Evolutionary conservation across 1,140 invertebrate genomes (phyloP).

Genomic region (Lethrus apterus): DNA sequence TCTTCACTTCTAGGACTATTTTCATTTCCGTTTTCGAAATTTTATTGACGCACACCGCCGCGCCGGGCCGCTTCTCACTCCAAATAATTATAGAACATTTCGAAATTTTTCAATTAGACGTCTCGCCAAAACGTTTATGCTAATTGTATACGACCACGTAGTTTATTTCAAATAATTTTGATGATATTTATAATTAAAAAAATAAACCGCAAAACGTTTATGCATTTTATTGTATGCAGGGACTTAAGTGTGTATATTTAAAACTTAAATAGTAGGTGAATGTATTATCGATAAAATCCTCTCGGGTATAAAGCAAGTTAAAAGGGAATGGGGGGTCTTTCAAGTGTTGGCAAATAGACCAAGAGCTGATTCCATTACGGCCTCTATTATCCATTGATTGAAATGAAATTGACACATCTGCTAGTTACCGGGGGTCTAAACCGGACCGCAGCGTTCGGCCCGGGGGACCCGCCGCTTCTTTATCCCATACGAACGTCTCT

Average conservation of each 20-base stretch:
- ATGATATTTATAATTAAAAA: background rate
- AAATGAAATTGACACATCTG: slow-evolving; percentile 44
- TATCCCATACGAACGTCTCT: slow-evolving; percentile 5
- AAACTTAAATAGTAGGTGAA: slow-evolving; percentile 4
- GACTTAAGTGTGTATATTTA: no score
- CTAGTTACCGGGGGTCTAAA: slow-evolving; percentile 32
- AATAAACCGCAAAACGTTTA: background rate
- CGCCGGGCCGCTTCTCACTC: no score
- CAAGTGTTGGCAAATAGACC: slow-evolving; percentile 42
- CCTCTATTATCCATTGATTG: slow-evolving; percentile 41
- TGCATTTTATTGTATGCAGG: no score
- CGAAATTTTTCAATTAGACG: no score
- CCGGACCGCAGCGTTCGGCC: background rate
- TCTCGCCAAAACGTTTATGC: no score
- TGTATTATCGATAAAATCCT: slow-evolving; percentile 11
- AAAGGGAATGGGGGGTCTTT: slow-evolving; percentile 22
- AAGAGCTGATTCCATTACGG: slow-evolving; percentile 42
- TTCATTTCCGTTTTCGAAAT: slow-evolving; percentile 24
- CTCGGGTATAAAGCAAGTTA: slow-evolving; percentile 16
- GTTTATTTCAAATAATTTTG: background rate
- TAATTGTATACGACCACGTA: background rate
- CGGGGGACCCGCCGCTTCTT: slow-evolving; percentile 1
- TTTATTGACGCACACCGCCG: background rate
- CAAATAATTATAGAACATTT: no score
- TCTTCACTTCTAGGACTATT: slow-evolving; percentile 20